phyloP scores from a whole-genome alignment of 1,140 invertebrate genomes.

The Hylaeus anthracinus region DNA sequence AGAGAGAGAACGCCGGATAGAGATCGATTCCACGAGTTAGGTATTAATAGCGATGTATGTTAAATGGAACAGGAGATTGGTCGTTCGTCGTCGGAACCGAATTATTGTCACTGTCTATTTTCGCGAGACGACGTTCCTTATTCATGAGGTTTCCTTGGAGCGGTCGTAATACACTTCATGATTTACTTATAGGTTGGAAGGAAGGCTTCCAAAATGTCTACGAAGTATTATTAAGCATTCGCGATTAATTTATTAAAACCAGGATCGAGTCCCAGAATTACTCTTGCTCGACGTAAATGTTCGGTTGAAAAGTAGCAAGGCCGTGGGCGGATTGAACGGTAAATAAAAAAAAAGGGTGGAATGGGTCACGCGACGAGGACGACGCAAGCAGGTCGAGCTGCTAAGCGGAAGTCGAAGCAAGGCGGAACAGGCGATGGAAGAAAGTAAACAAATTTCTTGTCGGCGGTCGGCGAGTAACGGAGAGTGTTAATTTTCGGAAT shows the following conservation, averaged over 20 bases:
- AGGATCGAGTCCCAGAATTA: no score
- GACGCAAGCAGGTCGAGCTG: neutral
- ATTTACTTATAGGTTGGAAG: neutral
- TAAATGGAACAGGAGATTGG: conserved; percentile 47
- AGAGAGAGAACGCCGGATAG: neutral
- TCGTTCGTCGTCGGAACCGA: conserved; percentile 25
- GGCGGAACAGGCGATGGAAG: neutral
- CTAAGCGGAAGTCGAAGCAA: conserved; percentile 33
- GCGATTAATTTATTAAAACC: no score
- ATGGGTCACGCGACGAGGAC: conserved; percentile 17
- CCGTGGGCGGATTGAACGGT: conserved; percentile 8
- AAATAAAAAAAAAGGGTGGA: conserved; percentile 35
- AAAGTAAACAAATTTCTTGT: conserved; percentile 28
- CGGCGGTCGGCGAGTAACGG: conserved; percentile 66
- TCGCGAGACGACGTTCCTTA: neutral
- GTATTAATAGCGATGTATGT: conserved; percentile 43
- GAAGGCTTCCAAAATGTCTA: neutral
- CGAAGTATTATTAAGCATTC: neutral
- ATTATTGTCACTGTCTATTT: conserved; percentile 26
- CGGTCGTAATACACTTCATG: neutral
- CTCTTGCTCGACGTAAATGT: no score
- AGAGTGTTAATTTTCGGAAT: conserved; percentile 81
- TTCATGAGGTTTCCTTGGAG: no score
- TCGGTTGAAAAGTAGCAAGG: neutral
- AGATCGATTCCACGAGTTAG: conserved; percentile 27